Evolutionary conservation across 2,797 vertebrate species (phyloP).

Genomic region (Hippoglossus hippoglossus): DNA sequence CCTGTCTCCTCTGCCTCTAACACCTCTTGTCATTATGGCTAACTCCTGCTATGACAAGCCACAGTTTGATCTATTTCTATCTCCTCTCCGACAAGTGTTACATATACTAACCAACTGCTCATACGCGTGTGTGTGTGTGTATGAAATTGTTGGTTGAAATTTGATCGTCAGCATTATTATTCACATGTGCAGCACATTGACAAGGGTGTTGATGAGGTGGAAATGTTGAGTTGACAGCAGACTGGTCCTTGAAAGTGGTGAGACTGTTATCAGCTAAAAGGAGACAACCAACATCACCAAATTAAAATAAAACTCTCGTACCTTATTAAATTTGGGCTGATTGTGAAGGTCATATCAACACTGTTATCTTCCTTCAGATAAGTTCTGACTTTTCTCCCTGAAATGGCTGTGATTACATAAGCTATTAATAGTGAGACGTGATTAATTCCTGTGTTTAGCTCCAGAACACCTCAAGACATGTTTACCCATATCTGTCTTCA

Average conservation of each 20-base stretch:
- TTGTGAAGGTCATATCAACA: not conserved
- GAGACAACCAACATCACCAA: not conserved
- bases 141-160: slow-evolving; percentile 21
- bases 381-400: not conserved
- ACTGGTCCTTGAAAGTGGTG: not conserved
- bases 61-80: slow-evolving; percentile 75
- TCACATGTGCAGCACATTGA: not conserved
- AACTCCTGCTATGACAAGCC: slow-evolving; percentile 71
- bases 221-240: slow-evolving; percentile 3
- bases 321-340: not conserved
- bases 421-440: not conserved
- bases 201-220: slow-evolving; percentile 2
- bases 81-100: slow-evolving; percentile 61
- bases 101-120: slow-evolving; percentile 53
- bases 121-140: slow-evolving; percentile 16
- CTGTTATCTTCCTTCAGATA: too few species aligned
- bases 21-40: slow-evolving; percentile 73
- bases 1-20: slow-evolving; percentile 58
- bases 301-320: not conserved
- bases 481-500: slow-evolving; percentile 9
- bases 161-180: slow-evolving; percentile 15
- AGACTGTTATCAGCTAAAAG: not conserved
- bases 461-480: slow-evolving; percentile 21
- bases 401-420: not conserved
- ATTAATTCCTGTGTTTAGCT: slow-evolving; percentile 15